Evolutionary conservation across 2,888 invertebrate species (phyloP), one percentile per base, ranked within the genome.

Genomic region (Microctonus hyperodae): DNA sequence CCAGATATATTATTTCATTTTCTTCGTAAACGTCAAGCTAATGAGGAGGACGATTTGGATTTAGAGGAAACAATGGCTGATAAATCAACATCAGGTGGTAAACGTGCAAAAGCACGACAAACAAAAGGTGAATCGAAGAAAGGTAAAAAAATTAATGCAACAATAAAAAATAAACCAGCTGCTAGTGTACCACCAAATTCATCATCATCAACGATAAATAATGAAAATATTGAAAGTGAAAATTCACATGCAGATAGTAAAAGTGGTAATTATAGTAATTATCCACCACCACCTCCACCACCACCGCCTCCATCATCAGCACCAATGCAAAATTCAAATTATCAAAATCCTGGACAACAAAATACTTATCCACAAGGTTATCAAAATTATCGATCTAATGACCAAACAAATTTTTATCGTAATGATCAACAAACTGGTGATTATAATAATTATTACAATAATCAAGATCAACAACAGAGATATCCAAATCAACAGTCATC

Each of bases 1-100:
- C 96, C 96, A 0, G 96, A 96, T 82, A 94, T 96, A 20, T 83
- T 96, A 31, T 96, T 94, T 81, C 92, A 95, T 80, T 95, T 95
- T 80, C 84, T 96, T 66, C 92, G 91, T 79, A 95, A 95, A 81
- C 89, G 93, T 55, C 90, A 90, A 70, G 91, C 92, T 77, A 92
- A 91, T 25, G 92, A 91, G 73, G 91, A 91, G 25, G 90, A 90
- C 3, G 95, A 95, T 84, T 87, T 94, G 74, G 94, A 94, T 82
- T 85, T 95, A 64, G 95, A 94, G 74, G 94, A 95, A 82, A 87
- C 88, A 0, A 89, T 91, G 13, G 90, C 89, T 3, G 88, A 85
- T 64, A 80, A 85, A 75, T 72, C 79, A 13, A 73, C 77, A 13
- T 76, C 84, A 1, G 81, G 81, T 3, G 79, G 82, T 23, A 85